phyloP scores from a whole-genome alignment of 92 coral and sea anemone species.

The Palythoa heliodiscus region DNA sequence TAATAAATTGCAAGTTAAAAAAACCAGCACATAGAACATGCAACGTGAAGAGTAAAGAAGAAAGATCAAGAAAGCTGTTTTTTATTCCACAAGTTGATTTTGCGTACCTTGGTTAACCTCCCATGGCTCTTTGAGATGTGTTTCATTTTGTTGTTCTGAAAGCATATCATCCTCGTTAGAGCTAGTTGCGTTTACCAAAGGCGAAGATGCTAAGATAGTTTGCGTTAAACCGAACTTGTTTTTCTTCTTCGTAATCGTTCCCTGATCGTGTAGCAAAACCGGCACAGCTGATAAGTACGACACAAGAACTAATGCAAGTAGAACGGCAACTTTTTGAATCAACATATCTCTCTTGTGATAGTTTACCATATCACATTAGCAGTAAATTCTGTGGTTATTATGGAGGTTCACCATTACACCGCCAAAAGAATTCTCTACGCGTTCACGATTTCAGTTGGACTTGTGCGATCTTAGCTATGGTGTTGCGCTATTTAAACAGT shows the following conservation, averaged over 20 bases:
- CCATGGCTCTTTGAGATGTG: conserved; percentile 87
- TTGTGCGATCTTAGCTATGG: conserved; percentile 1
- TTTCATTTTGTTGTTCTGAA: conserved; percentile 1
- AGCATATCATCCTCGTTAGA: neutral
- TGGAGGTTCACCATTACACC: neutral
- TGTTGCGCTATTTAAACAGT: conserved; percentile 70
- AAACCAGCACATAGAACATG: neutral
- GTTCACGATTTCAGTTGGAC: conserved; percentile 47
- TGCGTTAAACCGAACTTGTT: conserved; percentile 20
- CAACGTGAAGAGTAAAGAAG: neutral
- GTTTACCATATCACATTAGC: conserved; percentile 57
- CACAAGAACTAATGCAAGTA: conserved; percentile 69
- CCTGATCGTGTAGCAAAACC: conserved; percentile 63
- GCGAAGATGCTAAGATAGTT: neutral
- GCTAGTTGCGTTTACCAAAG: conserved; percentile 5
- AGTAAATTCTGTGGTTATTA: conserved; percentile 36
- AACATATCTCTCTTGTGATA: conserved; percentile 62
- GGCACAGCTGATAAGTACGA: conserved; percentile 81
- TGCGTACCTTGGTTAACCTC: conserved; percentile 83
- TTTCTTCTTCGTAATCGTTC: conserved; percentile 66
- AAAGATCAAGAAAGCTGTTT: neutral
- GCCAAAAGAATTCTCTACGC: conserved; percentile 29
- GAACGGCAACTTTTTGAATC: conserved; percentile 68
- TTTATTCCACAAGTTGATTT: conserved; percentile 62
- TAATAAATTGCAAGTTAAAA: neutral